phyloP scores from a whole-genome alignment of 2,113 vertebrate genomes.

The Hippocampus zosterae region DNA sequence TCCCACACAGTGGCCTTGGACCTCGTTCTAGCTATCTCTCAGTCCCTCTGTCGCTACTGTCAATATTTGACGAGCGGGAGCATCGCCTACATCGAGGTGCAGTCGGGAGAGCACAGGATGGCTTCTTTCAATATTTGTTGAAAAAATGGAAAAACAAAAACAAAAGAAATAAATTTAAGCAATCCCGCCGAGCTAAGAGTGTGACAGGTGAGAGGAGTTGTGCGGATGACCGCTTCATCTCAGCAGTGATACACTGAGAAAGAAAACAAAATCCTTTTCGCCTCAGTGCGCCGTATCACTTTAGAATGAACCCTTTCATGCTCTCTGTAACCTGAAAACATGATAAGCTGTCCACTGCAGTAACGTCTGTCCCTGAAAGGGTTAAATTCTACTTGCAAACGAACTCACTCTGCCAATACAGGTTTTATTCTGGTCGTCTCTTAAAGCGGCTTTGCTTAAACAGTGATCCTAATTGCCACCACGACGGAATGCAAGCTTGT shows the following conservation, averaged over 20 bases:
- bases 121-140: conserved; percentile 21
- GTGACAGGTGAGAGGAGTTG: background rate
- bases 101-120: background rate
- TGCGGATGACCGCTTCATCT: conserved; percentile 10
- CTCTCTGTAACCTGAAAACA: too few relatives aligned
- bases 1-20: conserved; percentile 1
- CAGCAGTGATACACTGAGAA: conserved; percentile 3
- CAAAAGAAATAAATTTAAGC: background rate
- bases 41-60: background rate
- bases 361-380: too few relatives aligned
- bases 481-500: background rate
- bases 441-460: background rate
- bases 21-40: background rate
- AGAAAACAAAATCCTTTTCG: conserved; percentile 12
- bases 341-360: background rate
- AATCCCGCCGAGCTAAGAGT: background rate
- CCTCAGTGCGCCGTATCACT: background rate
- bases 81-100: background rate
- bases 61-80: conserved; percentile 10
- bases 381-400: background rate
- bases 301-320: background rate
- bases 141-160: background rate
- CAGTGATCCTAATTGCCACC: background rate
- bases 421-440: background rate
- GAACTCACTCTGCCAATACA: background rate